phyloP scores from a whole-genome alignment of 2,888 invertebrate species.

The Metacarcinus magister region DNA sequence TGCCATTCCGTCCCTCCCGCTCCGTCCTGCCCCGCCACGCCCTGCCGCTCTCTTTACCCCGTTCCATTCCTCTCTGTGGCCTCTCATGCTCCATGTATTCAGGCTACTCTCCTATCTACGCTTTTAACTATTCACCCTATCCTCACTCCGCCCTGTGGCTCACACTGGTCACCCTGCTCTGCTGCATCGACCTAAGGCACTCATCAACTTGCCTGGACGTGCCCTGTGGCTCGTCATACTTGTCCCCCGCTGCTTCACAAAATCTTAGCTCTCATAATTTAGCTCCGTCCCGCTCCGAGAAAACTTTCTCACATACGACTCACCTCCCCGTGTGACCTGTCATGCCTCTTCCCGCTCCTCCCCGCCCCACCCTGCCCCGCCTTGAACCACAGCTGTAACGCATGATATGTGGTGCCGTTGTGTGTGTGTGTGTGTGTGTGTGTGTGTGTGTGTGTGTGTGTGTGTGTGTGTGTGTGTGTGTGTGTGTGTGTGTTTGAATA shows the following conservation, averaged over 20 bases:
- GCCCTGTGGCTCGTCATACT: neutral
- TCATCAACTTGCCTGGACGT: neutral
- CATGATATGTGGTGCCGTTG: neutral
- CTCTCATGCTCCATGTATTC: neutral
- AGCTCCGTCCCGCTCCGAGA: neutral
- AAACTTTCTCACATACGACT: conserved; percentile 4
- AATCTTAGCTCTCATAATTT: neutral
- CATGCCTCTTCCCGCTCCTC: neutral
- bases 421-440: conserved; percentile 41
- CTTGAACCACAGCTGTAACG: neutral
- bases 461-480: conserved; percentile 62
- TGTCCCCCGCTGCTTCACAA: conserved; percentile 17
- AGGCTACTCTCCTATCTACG: neutral
- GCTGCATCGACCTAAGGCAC: neutral
- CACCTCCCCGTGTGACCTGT: neutral
- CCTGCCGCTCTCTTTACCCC: neutral
- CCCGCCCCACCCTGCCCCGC: neutral
- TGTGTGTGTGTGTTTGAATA: conserved; percentile 58
- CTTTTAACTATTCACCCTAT: neutral
- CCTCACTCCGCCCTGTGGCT: neutral
- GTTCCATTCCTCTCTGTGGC: neutral
- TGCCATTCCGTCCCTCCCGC: neutral
- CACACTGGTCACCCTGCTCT: neutral
- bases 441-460: conserved; percentile 52
- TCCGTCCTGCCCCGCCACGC: neutral